Evolutionary conservation across 2,113 vertebrate genomes (phyloP), one percentile per base, ranked within the genome.

Genomic region (Psilopogon haemacephalus): DNA sequence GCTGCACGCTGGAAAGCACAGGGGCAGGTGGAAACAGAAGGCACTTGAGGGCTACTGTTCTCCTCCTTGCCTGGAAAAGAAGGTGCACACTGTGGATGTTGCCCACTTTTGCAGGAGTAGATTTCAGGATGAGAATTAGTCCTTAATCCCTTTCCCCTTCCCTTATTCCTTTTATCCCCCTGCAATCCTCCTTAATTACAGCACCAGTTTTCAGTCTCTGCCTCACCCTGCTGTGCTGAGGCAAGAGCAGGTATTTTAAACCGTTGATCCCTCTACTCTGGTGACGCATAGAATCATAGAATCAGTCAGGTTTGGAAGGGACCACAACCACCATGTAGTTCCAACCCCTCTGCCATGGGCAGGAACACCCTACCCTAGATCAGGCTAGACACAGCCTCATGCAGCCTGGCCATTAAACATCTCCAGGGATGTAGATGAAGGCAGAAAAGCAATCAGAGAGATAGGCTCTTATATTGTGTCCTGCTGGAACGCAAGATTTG

Each of bases 41-140:
- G 48, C 70, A 16, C 3, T 8, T 12, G 50, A 37, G 75, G 21
- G 55, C 21, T 30, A n/a, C 35, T 35, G 7, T 24, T 24, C 37
- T 72, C 68, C 48, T 19, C 27, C 42, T 56, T 7, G 1, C 40
- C 48, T 17, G 60, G 58, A 50, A 37, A 28, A 3, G 19, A 33
- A 10, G 68, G 11, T 13, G n/a, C 52, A 14, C 44, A 12, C 11
- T 6, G 4, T 0, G 2, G 60, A 7, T 2, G 0, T 37, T 8
- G 11, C 56, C 88, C 46, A 42, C 55, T 59, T n/a, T 38, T 24
- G 6, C 26, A 75, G 37, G 11, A 4, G 7, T 4, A 44, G 13
- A 18, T 84, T 56, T 27, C 44, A n/a, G 64, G 72, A 33, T 27
- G n/a, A 76, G 23, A 76, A 48, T 32, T 12, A n/a, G 18, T 17